These are phyloP conservation scores for Spongilla lacustris DNA, from an alignment of 37 sponge, comb jelly and placozoan genomes.

Conservation along the genomic window DNA sequence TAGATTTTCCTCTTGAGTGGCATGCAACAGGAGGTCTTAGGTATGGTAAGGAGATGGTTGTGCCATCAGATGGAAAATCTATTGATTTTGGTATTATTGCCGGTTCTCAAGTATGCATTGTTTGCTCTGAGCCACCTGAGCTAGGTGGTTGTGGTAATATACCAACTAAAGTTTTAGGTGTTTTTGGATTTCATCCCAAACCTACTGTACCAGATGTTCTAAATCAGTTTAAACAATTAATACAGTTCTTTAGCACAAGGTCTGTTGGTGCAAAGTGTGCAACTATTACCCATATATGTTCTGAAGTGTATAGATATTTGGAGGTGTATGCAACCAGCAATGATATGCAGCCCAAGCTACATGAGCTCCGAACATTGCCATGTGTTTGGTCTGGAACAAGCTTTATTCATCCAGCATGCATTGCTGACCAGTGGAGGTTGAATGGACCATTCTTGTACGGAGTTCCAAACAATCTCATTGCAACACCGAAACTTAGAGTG, in stretches of 20 bases:
- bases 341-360: not conserved
- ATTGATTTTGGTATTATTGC: not conserved
- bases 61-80: not conserved
- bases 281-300: constrained; percentile 1
- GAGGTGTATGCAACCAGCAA: not conserved
- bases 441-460: constrained; percentile 56
- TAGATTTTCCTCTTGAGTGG: not conserved
- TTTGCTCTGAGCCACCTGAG: not conserved
- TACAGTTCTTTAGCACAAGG: not conserved
- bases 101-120: constrained; percentile 35
- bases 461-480: constrained; percentile 18
- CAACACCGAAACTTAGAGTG: constrained; percentile 4
- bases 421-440: constrained; percentile 23
- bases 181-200: not conserved
- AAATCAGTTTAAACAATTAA: constrained; percentile 23
- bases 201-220: constrained; percentile 32
- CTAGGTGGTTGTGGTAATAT: constrained; percentile 31
- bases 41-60: not conserved
- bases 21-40: not conserved
- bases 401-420: constrained; percentile 7
- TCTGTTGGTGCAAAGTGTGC: not conserved
- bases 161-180: not conserved
- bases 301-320: constrained; percentile 14
- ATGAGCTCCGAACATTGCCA: not conserved
- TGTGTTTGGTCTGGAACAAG: constrained; percentile 55